Conservation (phyloP, 2,888 invertebrate species). For the Noctua janthina region DNA sequence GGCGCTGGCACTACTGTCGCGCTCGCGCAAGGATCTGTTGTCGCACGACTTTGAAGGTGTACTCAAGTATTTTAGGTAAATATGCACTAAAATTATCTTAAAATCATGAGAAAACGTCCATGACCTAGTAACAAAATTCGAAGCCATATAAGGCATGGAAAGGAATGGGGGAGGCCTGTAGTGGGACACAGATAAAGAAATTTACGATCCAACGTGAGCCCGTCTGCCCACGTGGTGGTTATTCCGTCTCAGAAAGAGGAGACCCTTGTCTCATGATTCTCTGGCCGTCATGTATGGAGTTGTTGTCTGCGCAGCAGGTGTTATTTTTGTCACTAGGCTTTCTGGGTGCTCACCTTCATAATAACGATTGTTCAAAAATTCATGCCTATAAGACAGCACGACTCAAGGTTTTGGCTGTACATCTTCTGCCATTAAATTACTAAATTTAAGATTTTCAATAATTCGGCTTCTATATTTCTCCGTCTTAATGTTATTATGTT, state of each 20-base stretch:
- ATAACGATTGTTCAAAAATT: no score
- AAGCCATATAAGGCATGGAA: no score
- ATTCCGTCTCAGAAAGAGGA: no score
- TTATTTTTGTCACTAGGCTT: no score
- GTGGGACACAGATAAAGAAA: no score
- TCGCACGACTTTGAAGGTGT: slow-evolving; percentile 99
- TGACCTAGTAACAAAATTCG: neutral
- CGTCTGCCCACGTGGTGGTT: no score
- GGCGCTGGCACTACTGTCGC: slow-evolving; percentile 97
- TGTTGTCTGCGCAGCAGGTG: no score
- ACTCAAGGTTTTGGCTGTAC: neutral
- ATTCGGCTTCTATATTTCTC: neutral
- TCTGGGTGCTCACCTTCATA: no score
- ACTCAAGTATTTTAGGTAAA: slow-evolving; percentile 97
- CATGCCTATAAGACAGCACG: no score
- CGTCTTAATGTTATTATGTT: neutral
- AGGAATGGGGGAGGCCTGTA: no score
- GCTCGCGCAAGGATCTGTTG: slow-evolving; percentile 97
- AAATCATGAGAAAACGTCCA: neutral
- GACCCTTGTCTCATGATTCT: neutral
- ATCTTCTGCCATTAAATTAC: neutral
- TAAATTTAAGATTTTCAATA: neutral
- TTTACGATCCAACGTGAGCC: neutral
- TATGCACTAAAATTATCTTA: neutral
- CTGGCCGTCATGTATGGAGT: no score